Base-by-base conservation (phyloP, 2,888 invertebrate genomes). In the Leptinotarsa tumamoca region DNA sequence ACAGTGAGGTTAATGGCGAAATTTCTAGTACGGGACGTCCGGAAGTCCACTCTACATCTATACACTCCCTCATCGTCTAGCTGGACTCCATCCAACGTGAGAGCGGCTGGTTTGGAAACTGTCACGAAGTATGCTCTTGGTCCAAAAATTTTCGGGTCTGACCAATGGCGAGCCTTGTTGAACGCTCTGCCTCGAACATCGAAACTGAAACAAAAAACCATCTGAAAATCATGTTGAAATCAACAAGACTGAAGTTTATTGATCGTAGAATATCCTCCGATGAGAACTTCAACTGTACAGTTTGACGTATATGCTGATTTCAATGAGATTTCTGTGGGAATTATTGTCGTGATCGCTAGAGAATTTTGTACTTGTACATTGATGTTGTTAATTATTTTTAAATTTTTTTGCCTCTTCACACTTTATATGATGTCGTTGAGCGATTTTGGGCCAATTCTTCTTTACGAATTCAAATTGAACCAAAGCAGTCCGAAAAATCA, bases 11-110 rank as follows among this genome's bases (percentile, higher is more conserved):
- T 94, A 88, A 96, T 95, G 86, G 95, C 94, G 88, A 95, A 95
- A 88, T 95, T 96, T 84, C 96, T 92, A 17, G 96, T 96, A 50
- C 96, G 96, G 13, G 96, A 95, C 86, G 95, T 95, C 84, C 94
- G 94, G 89, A 96, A 97, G 89, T 97, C 96, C 51, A 97, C 96
- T 79, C 97, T 91, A 88, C 97, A 97, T 82, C 96, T 91, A 89
- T 97, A 97, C 75, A 93, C 89, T 67, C 96, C 96, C 86, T 96
- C 96, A 84, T 97, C 97, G 84, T 95, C 94, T 82, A 96, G 89
- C 85, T 95, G 94, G 72, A 97, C 95, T 75, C 95, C 95, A 85
- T 94, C 95, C 76, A 97, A 92, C 56, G 95, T 94, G 74, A 96
- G 90, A 18, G 94, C 93, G 23, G 96, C 96, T 67, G 96, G 95